Evolutionary conservation across 2,797 vertebrate species (phyloP).

Genomic region (Aeoliscus strigatus): DNA sequence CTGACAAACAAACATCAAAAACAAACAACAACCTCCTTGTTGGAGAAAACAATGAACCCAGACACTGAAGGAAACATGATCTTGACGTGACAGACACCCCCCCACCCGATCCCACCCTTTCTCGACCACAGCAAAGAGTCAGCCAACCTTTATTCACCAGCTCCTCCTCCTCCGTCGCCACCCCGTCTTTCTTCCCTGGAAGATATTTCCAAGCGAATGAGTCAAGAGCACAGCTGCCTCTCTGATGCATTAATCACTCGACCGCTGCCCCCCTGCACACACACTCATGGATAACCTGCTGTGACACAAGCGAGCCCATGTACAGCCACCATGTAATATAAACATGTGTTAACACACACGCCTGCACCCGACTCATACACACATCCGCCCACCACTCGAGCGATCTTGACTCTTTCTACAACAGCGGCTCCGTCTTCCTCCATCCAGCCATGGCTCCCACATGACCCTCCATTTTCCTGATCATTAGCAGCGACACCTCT

Average conservation of each 20-base stretch:
- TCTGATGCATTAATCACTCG: conserved; percentile 72
- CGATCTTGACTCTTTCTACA: conserved; percentile 42
- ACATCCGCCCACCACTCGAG: conserved; percentile 56
- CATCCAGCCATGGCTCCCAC: conserved; percentile 57
- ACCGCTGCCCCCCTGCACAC: conserved; percentile 47
- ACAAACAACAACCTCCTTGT: too few relatives aligned
- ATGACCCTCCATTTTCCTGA: conserved; percentile 70
- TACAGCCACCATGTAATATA: conserved; percentile 26
- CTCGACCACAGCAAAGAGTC: too few relatives aligned
- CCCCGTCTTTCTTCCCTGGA: conserved; percentile 46
- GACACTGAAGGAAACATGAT: too few relatives aligned
- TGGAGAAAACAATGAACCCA: too few relatives aligned
- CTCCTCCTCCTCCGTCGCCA: background rate
- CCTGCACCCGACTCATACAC: background rate
- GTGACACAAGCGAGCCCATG: conserved; percentile 24
- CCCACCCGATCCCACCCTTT: conserved; percentile 14
- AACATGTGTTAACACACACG: conserved; percentile 33
- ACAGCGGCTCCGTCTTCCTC: conserved; percentile 26
- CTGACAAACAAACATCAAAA: too few relatives aligned
- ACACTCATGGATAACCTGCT: conserved; percentile 16
- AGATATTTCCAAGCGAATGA: conserved; percentile 69
- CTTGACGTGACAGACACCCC: conserved; percentile 15
- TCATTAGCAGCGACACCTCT: conserved; percentile 65
- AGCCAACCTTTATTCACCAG: conserved; percentile 50
- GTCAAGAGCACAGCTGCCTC: conserved; percentile 61